These are phyloP conservation scores for Platanista minor DNA, from an alignment of 2,113 vertebrate genomes.

Conservation along the genomic window DNA sequence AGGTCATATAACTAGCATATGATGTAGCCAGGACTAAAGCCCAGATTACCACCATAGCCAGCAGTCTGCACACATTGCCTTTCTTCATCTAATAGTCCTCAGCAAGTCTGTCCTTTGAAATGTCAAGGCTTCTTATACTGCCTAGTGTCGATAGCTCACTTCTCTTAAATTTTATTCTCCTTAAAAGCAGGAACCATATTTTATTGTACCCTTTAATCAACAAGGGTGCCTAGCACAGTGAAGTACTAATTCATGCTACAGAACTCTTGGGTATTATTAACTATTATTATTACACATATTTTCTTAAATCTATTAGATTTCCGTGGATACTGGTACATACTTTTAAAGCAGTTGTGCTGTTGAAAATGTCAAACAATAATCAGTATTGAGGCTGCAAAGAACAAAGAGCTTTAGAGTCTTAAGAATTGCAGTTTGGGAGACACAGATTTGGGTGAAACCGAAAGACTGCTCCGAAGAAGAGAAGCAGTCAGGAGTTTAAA, in stretches of 20 bases:
- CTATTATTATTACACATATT: background rate
- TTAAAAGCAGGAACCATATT: background rate
- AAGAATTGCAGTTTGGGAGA: background rate
- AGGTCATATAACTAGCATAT: background rate
- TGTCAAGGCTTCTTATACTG: background rate
- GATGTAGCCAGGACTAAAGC: background rate
- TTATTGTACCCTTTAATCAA: background rate
- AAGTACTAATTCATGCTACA: background rate
- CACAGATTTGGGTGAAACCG: background rate
- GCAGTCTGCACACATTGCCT: background rate
- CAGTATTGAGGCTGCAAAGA: background rate
- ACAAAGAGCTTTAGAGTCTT: background rate
- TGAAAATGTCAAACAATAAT: background rate
- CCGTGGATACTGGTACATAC: background rate
- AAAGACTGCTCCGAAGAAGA: background rate
- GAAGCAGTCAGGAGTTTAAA: background rate
- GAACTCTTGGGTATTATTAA: background rate
- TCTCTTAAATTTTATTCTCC: background rate
- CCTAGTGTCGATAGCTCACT: background rate
- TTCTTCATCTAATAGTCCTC: background rate
- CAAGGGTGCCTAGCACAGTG: background rate
- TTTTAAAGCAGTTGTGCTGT: background rate
- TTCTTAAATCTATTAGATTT: background rate
- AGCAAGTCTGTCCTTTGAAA: background rate
- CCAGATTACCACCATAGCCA: background rate